A percentile compares a stretch with the other conserved stretches of the same genome.
phyloP scores from a whole-genome alignment of 2,797 vertebrate genomes.

The Neostethus bicornis region DNA sequence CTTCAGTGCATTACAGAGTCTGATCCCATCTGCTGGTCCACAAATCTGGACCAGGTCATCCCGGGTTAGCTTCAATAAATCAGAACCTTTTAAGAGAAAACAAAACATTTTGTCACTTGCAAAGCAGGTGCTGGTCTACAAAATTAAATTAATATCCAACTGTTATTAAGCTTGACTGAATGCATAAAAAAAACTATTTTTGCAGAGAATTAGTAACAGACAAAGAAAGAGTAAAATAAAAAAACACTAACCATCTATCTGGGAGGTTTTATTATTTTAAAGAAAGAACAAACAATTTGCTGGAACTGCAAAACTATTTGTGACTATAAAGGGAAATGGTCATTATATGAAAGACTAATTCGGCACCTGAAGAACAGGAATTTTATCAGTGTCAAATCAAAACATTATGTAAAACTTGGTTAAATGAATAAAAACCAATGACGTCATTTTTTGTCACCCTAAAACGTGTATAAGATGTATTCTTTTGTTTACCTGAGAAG shows the following conservation, averaged over 20 bases:
- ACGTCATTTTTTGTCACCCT: too few relatives aligned
- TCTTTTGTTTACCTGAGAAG: slow-evolving; percentile 85
- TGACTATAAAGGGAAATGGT: too few relatives aligned
- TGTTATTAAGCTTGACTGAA: not conserved
- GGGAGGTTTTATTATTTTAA: not conserved
- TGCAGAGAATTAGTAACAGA: not conserved
- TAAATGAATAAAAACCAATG: too few relatives aligned
- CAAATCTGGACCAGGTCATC: slow-evolving; percentile 95
- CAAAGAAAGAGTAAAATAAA: not conserved
- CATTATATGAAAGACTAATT: too few relatives aligned
- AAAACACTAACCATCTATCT: not conserved
- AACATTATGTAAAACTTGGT: too few relatives aligned
- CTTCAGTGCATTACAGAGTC: slow-evolving; percentile 94
- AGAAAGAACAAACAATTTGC: not conserved
- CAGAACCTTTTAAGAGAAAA: slow-evolving; percentile 82
- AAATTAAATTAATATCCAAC: not conserved
- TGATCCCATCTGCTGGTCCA: slow-evolving; percentile 93
- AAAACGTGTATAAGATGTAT: not conserved
- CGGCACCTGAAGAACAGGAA: too few relatives aligned
- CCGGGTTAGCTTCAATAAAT: slow-evolving; percentile 93
- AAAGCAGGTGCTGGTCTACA: not conserved
- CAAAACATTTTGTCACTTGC: not conserved
- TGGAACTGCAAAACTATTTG: not conserved
- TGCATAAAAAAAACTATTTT: not conserved
- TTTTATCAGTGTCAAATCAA: too few relatives aligned